Evolutionary conservation across 2,888 invertebrate species (phyloP).

Genomic region (Mesodorylaimus sp.): DNA sequence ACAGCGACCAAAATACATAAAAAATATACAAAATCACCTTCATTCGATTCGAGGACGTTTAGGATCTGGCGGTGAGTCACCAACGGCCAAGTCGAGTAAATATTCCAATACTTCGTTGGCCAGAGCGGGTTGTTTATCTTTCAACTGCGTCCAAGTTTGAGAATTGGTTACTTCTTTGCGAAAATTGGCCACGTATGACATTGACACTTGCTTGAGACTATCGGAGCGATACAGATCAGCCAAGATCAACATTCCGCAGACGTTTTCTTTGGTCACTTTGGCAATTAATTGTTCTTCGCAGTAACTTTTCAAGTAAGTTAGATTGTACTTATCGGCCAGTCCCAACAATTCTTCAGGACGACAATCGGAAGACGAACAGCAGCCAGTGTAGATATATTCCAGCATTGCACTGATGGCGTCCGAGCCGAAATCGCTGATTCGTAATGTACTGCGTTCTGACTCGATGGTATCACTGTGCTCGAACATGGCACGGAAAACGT

Average conservation of each 20-base stretch:
- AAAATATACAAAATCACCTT: too few relatives aligned
- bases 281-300: constrained; percentile 21
- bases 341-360: constrained; percentile 18
- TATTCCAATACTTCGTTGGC: constrained; percentile 20
- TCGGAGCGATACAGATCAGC: constrained; percentile 23
- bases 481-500: constrained; percentile 27
- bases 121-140: constrained; percentile 13
- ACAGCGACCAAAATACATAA: too few relatives aligned
- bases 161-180: background rate
- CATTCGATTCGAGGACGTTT: too few relatives aligned
- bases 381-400: constrained; percentile 10
- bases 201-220: constrained; percentile 19
- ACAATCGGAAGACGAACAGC: too few relatives aligned
- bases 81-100: too few relatives aligned
- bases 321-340: constrained; percentile 27
- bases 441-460: constrained; percentile 11
- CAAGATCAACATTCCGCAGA: constrained; percentile 19
- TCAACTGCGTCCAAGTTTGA: constrained; percentile 9
- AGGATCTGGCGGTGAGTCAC: too few relatives aligned
- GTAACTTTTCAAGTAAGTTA: constrained; percentile 21
- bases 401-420: constrained; percentile 22
- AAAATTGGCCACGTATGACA: constrained; percentile 9
- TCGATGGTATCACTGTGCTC: constrained; percentile 18
- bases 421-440: constrained; percentile 18
- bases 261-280: constrained; percentile 14